Percentiles rank a stretch among this genome's conserved stretches.
Conservation (phyloP, 2,888 invertebrate genomes). For the Athalia cordata region DNA sequence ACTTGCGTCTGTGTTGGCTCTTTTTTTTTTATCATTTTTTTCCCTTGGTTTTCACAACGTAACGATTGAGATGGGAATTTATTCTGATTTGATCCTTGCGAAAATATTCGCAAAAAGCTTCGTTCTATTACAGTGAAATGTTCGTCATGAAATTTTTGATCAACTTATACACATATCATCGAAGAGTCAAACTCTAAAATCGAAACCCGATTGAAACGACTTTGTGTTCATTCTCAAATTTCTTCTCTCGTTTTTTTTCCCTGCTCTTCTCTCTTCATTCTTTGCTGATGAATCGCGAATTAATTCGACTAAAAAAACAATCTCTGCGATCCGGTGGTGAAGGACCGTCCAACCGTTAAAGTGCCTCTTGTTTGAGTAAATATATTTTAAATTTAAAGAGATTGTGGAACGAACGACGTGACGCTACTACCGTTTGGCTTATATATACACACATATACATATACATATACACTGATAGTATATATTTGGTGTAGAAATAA, state of each 20-base stretch:
- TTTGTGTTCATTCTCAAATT: too few species aligned
- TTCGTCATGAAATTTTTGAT: too few species aligned
- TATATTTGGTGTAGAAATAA: too few species aligned
- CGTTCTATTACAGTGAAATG: too few species aligned
- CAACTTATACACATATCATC: too few species aligned
- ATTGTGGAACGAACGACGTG: neutral
- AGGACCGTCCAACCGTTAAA: constrained; percentile 23
- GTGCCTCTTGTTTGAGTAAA: constrained; percentile 32
- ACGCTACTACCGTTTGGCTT: too few species aligned
- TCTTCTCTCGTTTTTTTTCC: too few species aligned
- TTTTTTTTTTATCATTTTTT: neutral
- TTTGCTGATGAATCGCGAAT: neutral
- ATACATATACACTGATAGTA: too few species aligned
- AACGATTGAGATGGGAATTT: neutral
- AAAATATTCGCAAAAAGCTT: too few species aligned
- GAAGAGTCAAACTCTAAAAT: too few species aligned
- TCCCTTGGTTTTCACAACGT: neutral
- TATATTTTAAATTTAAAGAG: constrained; percentile 21
- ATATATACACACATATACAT: neutral
- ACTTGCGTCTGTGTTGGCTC: neutral
- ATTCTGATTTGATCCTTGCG: neutral
- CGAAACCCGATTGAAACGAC: too few species aligned
- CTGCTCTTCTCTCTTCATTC: too few species aligned
- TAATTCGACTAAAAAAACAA: constrained; percentile 19
- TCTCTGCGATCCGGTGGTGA: neutral